Evolutionary conservation across 2,888 invertebrate species (phyloP), one percentile per base, ranked within the genome.

Genomic region (Polydrusus pterygomalis): DNA sequence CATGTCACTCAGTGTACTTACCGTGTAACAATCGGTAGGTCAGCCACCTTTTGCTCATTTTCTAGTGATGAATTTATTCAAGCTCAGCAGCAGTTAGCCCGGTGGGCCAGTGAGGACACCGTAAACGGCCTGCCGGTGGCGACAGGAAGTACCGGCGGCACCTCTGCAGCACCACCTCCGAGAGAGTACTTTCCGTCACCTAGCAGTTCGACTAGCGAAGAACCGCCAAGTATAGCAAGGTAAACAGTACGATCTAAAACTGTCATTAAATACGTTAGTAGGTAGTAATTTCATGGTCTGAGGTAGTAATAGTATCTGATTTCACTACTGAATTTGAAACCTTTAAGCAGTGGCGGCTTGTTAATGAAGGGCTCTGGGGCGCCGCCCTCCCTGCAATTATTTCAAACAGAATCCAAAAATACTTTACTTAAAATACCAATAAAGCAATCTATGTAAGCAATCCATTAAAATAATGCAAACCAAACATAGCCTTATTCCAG

Each of bases 41-140:
- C 64, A 56, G 70, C 70, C 73, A 75, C 47, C 58, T 74, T 77
- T 75, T 70, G 62, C 65, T 78, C 67, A 63, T 78, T 78, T 95
- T 95, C 93, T 95, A 96, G 95, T 95, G 95, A 95, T 95, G 95
- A 95, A 93, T 96, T 95, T 95, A 95, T 95, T 95, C 95, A 96
- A 95, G 95, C 96, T 95, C 96, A 95, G 94, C 95, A 94, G 94
- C 95, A 94, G 92, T 93, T 95, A 94, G 95, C 94, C 93, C 95
- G 94, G 92, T 95, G 95, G 95, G 95, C 95, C 92, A 96, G 95
- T 94, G 95, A 95, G 91, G 95, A 95, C 82, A 87, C 88, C 86
- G 88, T 88, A 83, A 64, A 71, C 65, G 87, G 87, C 85, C 63
- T 87, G 87, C 85, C 89, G 87, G 83, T 85, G 83, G 88, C 83